phyloP scores from a whole-genome alignment of 2,888 invertebrate genomes.

The Watsonalla binaria region DNA sequence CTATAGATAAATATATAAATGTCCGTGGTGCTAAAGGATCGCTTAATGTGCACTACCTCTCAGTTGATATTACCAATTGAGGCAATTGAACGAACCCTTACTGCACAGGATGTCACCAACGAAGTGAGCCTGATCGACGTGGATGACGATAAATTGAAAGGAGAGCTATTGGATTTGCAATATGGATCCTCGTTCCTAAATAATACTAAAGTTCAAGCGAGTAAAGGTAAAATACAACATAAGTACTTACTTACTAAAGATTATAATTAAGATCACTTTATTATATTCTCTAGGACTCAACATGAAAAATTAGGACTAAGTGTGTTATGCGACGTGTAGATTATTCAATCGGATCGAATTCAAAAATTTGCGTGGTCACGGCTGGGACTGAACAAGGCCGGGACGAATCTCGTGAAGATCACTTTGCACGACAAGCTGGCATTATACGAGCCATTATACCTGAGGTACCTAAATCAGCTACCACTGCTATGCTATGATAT shows the following conservation, averaged over 20 bases:
- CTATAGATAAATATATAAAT: no score
- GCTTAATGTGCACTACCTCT: no score
- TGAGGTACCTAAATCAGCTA: conserved; percentile 18
- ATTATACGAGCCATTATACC: conserved; percentile 88
- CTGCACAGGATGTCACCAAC: conserved; percentile 56
- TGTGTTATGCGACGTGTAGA: conserved; percentile 53
- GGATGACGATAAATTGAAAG: conserved; percentile 84
- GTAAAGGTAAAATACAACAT: conserved; percentile 23
- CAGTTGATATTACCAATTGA: no score
- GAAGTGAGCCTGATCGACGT: conserved; percentile 87
- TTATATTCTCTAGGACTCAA: no score
- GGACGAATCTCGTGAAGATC: conserved; percentile 85
- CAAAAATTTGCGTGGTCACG: conserved; percentile 88
- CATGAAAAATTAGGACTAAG: no score
- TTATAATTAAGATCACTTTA: not conserved
- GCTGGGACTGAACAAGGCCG: conserved; percentile 90
- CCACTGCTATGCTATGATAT: no score
- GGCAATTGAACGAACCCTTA: not conserved
- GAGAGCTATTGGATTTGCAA: conserved; percentile 91
- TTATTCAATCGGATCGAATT: conserved; percentile 78
- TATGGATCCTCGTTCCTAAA: conserved; percentile 84
- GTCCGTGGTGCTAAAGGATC: no score
- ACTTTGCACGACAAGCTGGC: conserved; percentile 89
- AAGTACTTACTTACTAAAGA: not conserved
- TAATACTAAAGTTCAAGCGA: conserved; percentile 84